A percentile compares a stretch with the other conserved stretches of the same genome.
phyloP scores from a whole-genome alignment of 2,113 vertebrate species.

The Malurus melanocephalus region DNA sequence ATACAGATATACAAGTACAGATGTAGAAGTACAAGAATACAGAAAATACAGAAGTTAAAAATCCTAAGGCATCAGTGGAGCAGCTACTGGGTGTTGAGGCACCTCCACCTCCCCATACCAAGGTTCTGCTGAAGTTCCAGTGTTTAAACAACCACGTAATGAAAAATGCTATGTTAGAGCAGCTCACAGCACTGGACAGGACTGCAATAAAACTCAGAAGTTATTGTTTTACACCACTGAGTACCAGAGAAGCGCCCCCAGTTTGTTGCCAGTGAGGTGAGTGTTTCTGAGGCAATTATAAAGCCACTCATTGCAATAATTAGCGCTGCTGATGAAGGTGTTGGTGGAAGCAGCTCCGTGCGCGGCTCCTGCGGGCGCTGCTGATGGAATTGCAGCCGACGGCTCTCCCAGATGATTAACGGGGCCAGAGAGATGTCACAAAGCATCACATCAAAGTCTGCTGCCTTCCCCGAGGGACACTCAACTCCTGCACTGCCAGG shows the following conservation, averaged over 20 bases:
- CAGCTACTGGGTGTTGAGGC: neutral
- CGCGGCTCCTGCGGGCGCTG: neutral
- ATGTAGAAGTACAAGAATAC: too few species aligned
- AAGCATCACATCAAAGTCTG: conserved; percentile 33
- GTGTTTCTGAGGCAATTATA: neutral
- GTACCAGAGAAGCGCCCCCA: neutral
- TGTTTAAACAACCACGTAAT: neutral
- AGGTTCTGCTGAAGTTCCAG: neutral
- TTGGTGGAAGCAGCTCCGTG: too few species aligned
- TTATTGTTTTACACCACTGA: neutral
- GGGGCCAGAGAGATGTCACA: conserved; percentile 46
- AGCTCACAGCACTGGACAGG: neutral
- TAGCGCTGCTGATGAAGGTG: too few species aligned
- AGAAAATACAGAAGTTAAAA: too few species aligned
- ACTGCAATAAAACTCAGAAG: neutral
- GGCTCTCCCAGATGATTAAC: conserved; percentile 34
- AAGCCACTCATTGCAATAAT: neutral
- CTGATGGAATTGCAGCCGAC: conserved; percentile 55
- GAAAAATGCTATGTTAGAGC: neutral
- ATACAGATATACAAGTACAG: too few species aligned
- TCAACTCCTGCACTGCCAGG: neutral
- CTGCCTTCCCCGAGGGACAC: conserved; percentile 18
- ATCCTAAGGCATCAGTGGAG: neutral
- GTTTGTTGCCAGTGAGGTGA: fast-evolving
- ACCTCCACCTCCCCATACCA: neutral